Percentiles rank a stretch among this genome's conserved stretches.
phyloP scores from a whole-genome alignment of 1,140 invertebrate genomes.

The Pachypsylla venusta region DNA sequence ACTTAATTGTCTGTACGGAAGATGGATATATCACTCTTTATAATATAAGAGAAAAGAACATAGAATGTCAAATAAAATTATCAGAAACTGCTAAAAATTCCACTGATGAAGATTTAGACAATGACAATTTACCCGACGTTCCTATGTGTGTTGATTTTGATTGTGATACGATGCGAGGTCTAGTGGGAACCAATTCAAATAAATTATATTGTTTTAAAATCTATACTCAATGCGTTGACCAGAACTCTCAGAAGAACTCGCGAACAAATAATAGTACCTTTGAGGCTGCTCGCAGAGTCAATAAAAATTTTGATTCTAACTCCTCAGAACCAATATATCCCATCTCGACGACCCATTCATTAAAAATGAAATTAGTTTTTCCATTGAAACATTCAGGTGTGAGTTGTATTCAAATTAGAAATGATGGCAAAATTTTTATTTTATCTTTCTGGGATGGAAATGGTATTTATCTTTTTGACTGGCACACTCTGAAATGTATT shows the following conservation, averaged over 20 bases:
- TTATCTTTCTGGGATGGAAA: neutral
- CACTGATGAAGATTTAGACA: neutral
- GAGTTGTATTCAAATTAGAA: neutral
- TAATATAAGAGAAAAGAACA: neutral
- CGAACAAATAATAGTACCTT: too few species aligned
- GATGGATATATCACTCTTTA: neutral
- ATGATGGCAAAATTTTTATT: neutral
- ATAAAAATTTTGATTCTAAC: too few species aligned
- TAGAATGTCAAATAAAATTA: neutral
- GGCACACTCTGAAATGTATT: neutral
- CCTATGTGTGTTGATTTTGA: conserved; percentile 2
- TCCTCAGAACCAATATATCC: too few species aligned
- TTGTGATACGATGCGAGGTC: neutral
- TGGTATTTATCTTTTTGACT: neutral
- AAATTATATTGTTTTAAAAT: neutral
- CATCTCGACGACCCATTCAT: too few species aligned
- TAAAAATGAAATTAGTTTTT: neutral
- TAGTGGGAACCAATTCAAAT: neutral
- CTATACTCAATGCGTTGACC: too few species aligned
- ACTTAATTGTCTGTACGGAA: neutral
- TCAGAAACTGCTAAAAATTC: neutral
- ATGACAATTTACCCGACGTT: neutral
- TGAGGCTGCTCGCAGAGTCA: too few species aligned
- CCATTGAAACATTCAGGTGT: conserved; percentile 1
- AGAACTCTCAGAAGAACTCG: too few species aligned